phyloP scores from a whole-genome alignment of 1,140 invertebrate species.

The Papilio xuthus region DNA sequence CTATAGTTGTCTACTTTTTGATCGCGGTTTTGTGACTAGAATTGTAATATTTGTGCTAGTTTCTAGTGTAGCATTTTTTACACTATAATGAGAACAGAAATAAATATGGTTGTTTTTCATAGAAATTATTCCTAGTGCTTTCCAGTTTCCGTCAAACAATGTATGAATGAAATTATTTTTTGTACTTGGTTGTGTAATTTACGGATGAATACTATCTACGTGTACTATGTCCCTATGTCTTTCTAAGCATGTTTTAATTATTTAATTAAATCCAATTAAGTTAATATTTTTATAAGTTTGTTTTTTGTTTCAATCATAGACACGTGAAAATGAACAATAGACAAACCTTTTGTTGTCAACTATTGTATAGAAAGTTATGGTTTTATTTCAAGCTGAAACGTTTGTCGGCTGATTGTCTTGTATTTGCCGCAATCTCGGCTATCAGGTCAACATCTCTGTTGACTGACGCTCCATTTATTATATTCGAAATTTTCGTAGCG shows the following conservation, averaged over 20 bases:
- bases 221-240: no score
- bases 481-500: conserved; percentile 23
- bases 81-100: background rate
- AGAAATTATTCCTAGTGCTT: no score
- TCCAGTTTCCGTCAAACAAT: no score
- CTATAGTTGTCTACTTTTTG: background rate
- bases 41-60: background rate
- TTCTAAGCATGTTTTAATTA: no score
- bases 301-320: background rate
- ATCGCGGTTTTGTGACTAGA: background rate
- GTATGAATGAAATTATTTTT: no score
- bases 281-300: no score
- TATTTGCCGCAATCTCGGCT: conserved; percentile 1
- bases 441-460: conserved; percentile 22
- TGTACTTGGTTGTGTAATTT: no score
- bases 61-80: background rate
- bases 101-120: background rate
- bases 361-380: background rate
- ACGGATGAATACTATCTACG: no score
- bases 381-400: background rate
- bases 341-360: background rate
- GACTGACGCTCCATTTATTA: conserved; percentile 13
- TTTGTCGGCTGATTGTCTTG: background rate
- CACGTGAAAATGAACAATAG: background rate
- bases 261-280: no score